These are phyloP conservation scores for Regulus satrapa DNA, from an alignment of 2,113 vertebrate genomes.

Conservation along the genomic window DNA sequence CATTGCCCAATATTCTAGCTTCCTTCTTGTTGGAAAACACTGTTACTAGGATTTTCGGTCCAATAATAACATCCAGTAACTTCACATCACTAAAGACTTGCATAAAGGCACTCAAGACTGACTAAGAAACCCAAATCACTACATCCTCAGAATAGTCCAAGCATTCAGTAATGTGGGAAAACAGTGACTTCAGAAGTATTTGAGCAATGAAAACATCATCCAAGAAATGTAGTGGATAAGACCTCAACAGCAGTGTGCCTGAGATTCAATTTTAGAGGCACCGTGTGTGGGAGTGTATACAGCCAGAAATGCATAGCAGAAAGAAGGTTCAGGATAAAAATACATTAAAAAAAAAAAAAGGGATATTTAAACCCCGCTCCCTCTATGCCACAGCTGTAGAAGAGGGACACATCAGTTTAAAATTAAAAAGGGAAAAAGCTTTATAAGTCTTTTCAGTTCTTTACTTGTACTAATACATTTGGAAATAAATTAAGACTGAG, in stretches of 20 bases:
- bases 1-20: background rate
- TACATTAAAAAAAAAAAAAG: background rate
- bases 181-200: background rate
- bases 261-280: background rate
- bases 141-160: background rate
- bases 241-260: background rate
- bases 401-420: slow-evolving; percentile 52
- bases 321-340: slow-evolving; percentile 24
- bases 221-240: background rate
- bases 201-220: background rate
- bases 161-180: background rate
- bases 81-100: background rate
- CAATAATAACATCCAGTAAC: background rate
- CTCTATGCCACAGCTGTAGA: slow-evolving; percentile 46
- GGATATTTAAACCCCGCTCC: slow-evolving; percentile 37
- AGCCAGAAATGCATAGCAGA: slow-evolving; percentile 28
- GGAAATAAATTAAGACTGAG: slow-evolving; percentile 76
- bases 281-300: background rate
- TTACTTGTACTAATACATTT: slow-evolving; percentile 67
- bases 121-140: background rate
- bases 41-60: background rate
- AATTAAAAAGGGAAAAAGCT: slow-evolving; percentile 34
- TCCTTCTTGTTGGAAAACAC: background rate
- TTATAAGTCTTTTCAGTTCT: slow-evolving; percentile 41
- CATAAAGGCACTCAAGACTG: background rate